A percentile compares a stretch with the other conserved stretches of the same genome.
Evolutionary conservation across 2,888 invertebrate genomes (phyloP).

Genomic region (Galerucella pusilla): DNA sequence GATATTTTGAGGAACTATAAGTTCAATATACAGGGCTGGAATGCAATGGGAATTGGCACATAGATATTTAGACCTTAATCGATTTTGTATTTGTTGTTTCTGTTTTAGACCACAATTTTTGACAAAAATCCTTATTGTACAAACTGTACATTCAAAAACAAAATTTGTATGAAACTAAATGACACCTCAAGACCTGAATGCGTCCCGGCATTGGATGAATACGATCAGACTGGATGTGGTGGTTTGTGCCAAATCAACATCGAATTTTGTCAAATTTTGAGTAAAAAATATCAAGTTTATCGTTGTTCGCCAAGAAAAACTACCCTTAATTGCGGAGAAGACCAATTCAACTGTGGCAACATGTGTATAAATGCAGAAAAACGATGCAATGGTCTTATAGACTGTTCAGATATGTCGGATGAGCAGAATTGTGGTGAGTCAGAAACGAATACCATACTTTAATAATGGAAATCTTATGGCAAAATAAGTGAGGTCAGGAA

Average conservation of each 20-base stretch:
- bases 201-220: conserved; percentile 52
- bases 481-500: no score
- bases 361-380: conserved; percentile 74
- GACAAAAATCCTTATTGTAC: conserved; percentile 46
- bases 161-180: conserved; percentile 59
- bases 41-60: no score
- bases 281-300: conserved; percentile 66
- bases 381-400: conserved; percentile 78
- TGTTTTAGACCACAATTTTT: conserved; percentile 6
- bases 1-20: no score
- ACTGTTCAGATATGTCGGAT: conserved; percentile 81
- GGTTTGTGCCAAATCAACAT: conserved; percentile 73
- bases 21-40: no score
- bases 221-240: conserved; percentile 71
- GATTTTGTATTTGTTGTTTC: no score
- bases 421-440: conserved; percentile 76
- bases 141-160: conserved; percentile 47
- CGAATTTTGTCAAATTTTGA: conserved; percentile 73
- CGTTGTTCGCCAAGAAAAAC: conserved; percentile 70
- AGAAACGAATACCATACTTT: no score
- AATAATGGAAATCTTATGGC: no score
- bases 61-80: no score
- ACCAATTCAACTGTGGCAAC: conserved; percentile 80
- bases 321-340: conserved; percentile 70
- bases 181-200: conserved; percentile 58